phyloP scores from a whole-genome alignment of 2,113 vertebrate species.

The Ophthalmotilapia sp. region DNA sequence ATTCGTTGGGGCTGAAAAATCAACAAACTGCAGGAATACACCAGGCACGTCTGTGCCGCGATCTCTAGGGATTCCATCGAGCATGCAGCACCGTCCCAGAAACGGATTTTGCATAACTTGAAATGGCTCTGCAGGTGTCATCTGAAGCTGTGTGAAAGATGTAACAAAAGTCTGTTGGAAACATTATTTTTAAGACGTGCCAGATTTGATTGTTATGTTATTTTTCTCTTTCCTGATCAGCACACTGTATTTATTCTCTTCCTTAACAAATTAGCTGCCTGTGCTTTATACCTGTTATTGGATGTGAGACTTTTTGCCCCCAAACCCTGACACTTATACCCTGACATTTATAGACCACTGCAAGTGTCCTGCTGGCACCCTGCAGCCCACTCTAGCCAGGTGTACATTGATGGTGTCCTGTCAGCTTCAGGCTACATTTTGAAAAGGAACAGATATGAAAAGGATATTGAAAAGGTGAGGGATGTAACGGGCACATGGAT shows the following conservation, averaged over 20 bases:
- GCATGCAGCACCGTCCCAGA: neutral
- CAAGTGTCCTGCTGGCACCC: conserved; percentile 7
- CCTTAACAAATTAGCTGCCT: neutral
- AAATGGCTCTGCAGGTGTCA: neutral
- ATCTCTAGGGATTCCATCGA: neutral
- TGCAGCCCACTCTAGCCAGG: neutral
- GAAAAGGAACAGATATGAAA: conserved; percentile 13
- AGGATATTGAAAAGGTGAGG: conserved; percentile 20
- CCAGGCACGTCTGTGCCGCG: neutral
- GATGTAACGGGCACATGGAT: conserved; percentile 14
- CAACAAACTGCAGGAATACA: neutral
- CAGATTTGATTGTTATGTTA: neutral
- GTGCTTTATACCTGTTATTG: neutral
- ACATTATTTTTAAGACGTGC: neutral
- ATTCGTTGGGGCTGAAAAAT: neutral
- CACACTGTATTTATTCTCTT: neutral
- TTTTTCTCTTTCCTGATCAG: neutral
- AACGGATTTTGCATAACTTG: neutral
- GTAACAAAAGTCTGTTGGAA: neutral
- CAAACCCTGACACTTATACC: neutral
- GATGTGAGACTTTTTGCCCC: neutral
- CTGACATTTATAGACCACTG: conserved; percentile 1
- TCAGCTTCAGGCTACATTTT: neutral
- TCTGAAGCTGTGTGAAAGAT: neutral
- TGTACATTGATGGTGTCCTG: neutral